These are phyloP conservation scores for Nothobranchius furzeri DNA, from an alignment of 2,113 vertebrate species.

Conservation along the genomic window DNA sequence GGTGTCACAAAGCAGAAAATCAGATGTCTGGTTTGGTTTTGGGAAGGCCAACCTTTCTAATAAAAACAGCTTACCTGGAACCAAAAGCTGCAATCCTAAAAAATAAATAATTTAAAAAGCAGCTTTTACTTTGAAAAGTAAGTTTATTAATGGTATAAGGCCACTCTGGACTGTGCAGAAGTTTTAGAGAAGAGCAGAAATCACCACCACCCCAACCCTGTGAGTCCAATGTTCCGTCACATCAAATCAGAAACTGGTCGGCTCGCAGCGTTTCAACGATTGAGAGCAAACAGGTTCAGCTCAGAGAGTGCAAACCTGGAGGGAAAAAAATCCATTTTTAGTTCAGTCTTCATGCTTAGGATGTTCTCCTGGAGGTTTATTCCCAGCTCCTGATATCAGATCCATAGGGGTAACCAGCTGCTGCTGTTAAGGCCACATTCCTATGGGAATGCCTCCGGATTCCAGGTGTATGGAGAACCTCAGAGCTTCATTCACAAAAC, in stretches of 20 bases:
- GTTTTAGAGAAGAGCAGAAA: constrained; percentile 53
- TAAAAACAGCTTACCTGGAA: background rate
- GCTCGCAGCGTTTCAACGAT: background rate
- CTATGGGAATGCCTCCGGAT: background rate
- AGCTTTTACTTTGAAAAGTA: constrained; percentile 6
- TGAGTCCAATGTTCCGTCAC: constrained; percentile 17
- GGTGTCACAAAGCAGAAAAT: no score
- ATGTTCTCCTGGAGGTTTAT: background rate
- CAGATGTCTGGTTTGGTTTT: no score
- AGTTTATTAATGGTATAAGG: constrained; percentile 80
- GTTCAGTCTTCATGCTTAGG: no score
- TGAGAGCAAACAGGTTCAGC: background rate
- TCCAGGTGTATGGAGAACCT: background rate
- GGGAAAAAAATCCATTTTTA: background rate
- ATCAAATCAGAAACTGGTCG: constrained; percentile 21
- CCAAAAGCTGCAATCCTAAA: background rate
- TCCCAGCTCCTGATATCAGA: background rate
- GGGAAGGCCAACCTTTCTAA: no score
- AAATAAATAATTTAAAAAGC: no score
- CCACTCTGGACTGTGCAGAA: constrained; percentile 77
- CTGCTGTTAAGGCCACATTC: background rate
- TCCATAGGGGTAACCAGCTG: background rate
- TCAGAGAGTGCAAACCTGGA: background rate
- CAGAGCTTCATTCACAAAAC: background rate
- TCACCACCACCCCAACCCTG: constrained; percentile 15